Evolutionary conservation across 1,140 invertebrate species (phyloP), one percentile per base, ranked within the genome.

Genomic region (Heliconius himera): DNA sequence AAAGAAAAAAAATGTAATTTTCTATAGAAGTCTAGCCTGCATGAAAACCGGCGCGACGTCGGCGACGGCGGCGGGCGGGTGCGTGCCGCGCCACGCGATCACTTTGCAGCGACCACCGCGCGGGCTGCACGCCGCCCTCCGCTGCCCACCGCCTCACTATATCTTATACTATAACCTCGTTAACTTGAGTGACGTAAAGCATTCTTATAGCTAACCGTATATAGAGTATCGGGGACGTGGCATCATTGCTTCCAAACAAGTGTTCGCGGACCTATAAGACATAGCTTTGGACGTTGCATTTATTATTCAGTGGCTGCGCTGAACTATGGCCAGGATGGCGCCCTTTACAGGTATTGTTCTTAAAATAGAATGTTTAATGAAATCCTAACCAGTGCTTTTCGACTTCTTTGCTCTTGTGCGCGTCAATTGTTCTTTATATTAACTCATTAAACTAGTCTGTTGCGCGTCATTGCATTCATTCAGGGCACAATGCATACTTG

Each of bases 221-320:
- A 83, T 83, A 84, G 86, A 85, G 85, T 81, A 82, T 80, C 73
- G 82, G 60, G 73, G 79, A 85, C 82, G 85, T 88, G 81, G 75
- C 80, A 78, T 73, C 78, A 77, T 84, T 86, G 84, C 83, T 85
- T 76, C 80, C 81, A 83, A 87, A 80, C 73, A 66, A 77, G 80
- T 77, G 82, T 81, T 82, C 75, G 79, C 84, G 81, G 83, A 85
- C 85, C 84, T 81, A 79, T 80, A 82, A 82, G 80, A 86, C 78
- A 88, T 93, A 94, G 91, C 89, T 91, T 92, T 90, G 91, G 79
- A 84, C 81, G 87, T 83, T 94, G 91, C 93, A 94, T 94, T 87
- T 89, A 94, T 93, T 93, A 94, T 94, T 94, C 91, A 94, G 91
- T 90, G 87, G 81, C 90, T 91, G 88, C 90, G 91, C 90, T 90